Conservation (phyloP, 92 coral and sea anemone species). For the Meandrina meandrites region DNA sequence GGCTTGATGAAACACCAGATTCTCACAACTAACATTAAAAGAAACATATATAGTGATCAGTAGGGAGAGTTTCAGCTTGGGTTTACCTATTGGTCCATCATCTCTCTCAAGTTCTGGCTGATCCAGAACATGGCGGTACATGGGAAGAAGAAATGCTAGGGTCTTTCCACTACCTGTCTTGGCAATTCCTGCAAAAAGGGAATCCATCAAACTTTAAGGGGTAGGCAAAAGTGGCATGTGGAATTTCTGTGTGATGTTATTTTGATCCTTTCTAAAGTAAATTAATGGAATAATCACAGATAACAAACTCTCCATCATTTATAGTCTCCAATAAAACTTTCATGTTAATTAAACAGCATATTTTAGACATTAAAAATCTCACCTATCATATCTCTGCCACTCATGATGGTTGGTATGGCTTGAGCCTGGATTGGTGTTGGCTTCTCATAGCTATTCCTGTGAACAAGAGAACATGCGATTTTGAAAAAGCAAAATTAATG, state of each 20-base stretch:
- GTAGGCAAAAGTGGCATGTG: not conserved
- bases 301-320: no score
- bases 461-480: not conserved
- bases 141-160: conserved; percentile 91
- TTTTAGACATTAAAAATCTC: conserved; percentile 6
- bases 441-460: conserved; percentile 85
- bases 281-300: no score
- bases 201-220: not conserved
- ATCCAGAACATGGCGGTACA: conserved; percentile 94
- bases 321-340: no score
- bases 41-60: not conserved
- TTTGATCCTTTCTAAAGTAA: no score
- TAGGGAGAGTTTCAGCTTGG: not conserved
- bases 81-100: conserved; percentile 92
- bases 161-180: conserved; percentile 99
- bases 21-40: not conserved
- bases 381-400: conserved; percentile 99
- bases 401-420: conserved; percentile 92
- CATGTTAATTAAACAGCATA: no score
- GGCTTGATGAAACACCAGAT: not conserved
- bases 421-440: conserved; percentile 99
- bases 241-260: not conserved
- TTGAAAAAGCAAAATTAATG: no score
- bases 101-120: conserved; percentile 94
- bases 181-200: conserved; percentile 77